Conservation (phyloP, 1,140 invertebrate species). For the Lordiphosa collinella region DNA sequence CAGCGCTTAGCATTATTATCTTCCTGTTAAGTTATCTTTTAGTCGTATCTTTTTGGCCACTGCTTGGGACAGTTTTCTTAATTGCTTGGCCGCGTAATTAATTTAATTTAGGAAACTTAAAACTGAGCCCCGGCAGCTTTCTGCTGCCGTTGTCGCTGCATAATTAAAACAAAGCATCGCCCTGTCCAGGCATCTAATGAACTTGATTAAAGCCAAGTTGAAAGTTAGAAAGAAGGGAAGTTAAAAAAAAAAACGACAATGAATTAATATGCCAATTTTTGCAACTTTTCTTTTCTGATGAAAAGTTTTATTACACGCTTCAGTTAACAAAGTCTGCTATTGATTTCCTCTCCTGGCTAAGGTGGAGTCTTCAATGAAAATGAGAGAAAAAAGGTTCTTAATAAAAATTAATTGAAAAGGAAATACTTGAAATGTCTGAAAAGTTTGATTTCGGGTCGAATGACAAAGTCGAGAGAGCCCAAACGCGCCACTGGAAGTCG, state of each 20-base stretch:
- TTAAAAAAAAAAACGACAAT: not conserved
- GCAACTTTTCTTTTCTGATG: conserved; percentile 24
- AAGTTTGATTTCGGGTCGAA: conserved; percentile 43
- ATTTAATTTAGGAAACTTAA: conserved; percentile 66
- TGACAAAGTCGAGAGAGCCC: conserved; percentile 7
- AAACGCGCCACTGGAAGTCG: conserved; percentile 4
- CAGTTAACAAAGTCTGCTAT: conserved; percentile 60
- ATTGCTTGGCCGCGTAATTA: conserved; percentile 67
- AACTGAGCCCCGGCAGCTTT: conserved; percentile 29
- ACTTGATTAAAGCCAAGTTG: conserved; percentile 43
- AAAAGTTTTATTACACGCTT: conserved; percentile 59
- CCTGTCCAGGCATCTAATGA: conserved; percentile 37
- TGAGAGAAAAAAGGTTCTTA: conserved; percentile 39
- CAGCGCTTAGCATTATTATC: conserved; percentile 53
- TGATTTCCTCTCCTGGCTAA: conserved; percentile 40
- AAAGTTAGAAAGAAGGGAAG: conserved; percentile 5
- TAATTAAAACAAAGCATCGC: conserved; percentile 61
- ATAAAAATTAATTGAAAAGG: conserved; percentile 67
- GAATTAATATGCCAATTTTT: conserved; percentile 60
- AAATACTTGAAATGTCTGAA: conserved; percentile 45
- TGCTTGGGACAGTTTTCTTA: conserved; percentile 60
- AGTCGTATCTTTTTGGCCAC: conserved; percentile 28
- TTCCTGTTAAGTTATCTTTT: conserved; percentile 47
- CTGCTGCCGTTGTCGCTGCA: conserved; percentile 28
- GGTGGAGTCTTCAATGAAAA: conserved; percentile 9